phyloP scores from a whole-genome alignment of 2,888 invertebrate species.

The Adelphocoris suturalis region DNA sequence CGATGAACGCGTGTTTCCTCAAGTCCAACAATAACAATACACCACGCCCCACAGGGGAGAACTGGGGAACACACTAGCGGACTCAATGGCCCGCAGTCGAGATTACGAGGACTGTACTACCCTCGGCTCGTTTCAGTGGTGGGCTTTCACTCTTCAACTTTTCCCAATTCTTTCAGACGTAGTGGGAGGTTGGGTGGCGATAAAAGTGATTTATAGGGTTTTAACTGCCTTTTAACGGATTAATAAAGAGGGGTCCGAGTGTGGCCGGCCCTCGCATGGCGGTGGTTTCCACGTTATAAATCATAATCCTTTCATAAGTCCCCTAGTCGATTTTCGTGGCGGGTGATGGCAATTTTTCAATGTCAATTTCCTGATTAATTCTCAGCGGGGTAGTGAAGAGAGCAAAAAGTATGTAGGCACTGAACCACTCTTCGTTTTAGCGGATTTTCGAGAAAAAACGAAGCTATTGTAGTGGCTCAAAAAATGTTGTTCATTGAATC shows the following conservation, averaged over 20 bases:
- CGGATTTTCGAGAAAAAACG: too few relatives aligned
- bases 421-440: too few relatives aligned
- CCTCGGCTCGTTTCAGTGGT: neutral
- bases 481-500: too few relatives aligned
- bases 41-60: neutral
- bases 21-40: slow-evolving; percentile 18
- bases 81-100: slow-evolving; percentile 24
- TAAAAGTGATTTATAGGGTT: slow-evolving; percentile 62
- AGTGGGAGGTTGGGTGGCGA: slow-evolving; percentile 37
- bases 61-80: neutral
- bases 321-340: neutral
- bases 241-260: slow-evolving; percentile 53
- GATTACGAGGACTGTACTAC: neutral
- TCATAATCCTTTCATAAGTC: slow-evolving; percentile 42
- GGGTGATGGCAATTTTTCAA: slow-evolving; percentile 42
- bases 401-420: too few relatives aligned
- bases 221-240: slow-evolving; percentile 63
- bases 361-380: slow-evolving; percentile 27
- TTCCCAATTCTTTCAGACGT: neutral
- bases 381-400: neutral
- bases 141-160: neutral
- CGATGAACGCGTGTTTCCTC: slow-evolving; percentile 34
- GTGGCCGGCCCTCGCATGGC: neutral
- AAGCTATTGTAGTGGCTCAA: too few relatives aligned
- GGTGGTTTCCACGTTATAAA: slow-evolving; percentile 33